Conservation (phyloP, 2,888 invertebrate genomes). For the Galeopsomyia nigrocyanea region DNA sequence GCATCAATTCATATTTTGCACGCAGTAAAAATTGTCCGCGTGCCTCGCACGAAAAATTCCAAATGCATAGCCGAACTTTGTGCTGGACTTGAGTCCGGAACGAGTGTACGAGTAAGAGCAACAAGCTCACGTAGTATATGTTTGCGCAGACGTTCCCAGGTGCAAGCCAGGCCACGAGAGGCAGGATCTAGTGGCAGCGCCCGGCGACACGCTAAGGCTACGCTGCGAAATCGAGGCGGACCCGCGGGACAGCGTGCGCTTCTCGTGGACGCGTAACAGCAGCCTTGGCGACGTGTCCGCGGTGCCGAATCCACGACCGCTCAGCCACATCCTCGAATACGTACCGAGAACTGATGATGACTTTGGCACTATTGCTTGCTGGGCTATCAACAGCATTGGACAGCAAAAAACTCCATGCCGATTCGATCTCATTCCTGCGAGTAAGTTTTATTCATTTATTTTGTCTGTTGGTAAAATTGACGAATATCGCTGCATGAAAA, state of each 20-base stretch:
- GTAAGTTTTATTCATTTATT: conserved; percentile 70
- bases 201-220: conserved; percentile 80
- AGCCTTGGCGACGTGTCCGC: conserved; percentile 81
- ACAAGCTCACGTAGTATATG: neutral
- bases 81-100: too few relatives aligned
- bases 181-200: conserved; percentile 80
- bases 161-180: conserved; percentile 81
- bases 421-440: conserved; percentile 85
- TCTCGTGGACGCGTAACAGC: conserved; percentile 89
- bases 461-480: too few relatives aligned
- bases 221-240: conserved; percentile 87
- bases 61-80: too few relatives aligned
- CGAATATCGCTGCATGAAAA: too few relatives aligned
- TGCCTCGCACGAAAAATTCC: too few relatives aligned
- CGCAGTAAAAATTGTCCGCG: too few relatives aligned
- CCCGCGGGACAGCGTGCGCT: conserved; percentile 78
- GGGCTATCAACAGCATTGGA: conserved; percentile 89
- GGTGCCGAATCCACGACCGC: conserved; percentile 75
- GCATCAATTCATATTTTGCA: too few relatives aligned
- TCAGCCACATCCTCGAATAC: conserved; percentile 73
- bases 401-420: conserved; percentile 85
- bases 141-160: conserved; percentile 78
- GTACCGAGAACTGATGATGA: conserved; percentile 73
- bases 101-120: too few relatives aligned
- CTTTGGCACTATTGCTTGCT: conserved; percentile 87